Evolutionary conservation across 2,888 invertebrate species (phyloP), one percentile per base, ranked within the genome.

Genomic region (Cataglyphis altisquamis): DNA sequence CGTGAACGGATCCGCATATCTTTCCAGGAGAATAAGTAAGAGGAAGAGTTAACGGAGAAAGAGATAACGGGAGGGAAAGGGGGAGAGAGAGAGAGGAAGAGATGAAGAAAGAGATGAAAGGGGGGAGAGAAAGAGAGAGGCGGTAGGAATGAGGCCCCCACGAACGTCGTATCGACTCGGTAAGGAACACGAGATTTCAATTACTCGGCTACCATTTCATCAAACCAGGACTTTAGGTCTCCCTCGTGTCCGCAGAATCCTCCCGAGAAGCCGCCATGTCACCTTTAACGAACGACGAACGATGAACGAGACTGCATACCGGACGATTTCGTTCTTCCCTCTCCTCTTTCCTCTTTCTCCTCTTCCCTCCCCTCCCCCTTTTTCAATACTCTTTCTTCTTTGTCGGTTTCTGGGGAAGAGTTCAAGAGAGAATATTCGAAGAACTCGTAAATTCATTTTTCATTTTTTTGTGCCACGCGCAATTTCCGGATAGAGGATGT

Each of bases 101-200:
- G 60, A 41, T 29, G 21, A 36, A 52, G 68, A 81, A 32, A 55
- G 41, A 62, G 63, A 25, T 41, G 2, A 15, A 57, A 68, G 8
- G 8, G 10, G 41, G 18, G 41, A 21, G 32, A 55, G 32, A 39
- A 36, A 70, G 32, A 64, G 45, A 64, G 39, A 60, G 60, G 36
- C 18, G 18, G 45, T 25, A 72, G 64, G 62, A 83, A 60, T 63
- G 57, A 66, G 68, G 77, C 60, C 78, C 41, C 45, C 78, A 70
- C 78, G 45, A 80, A 84, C 82, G 81, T 87, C 84, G 87, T 88
- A 90, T 90, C 89, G 87, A 87, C 89, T 91, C 87, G 90, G 88
- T 86, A 90, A 91, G 90, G 90, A 92, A 92, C 92, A 92, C 90
- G 91, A 91, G 90, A 92, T 92, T 92, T 92, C 92, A 92, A 92